Conservation (phyloP, 2,797 vertebrate genomes). For the Squalus acanthias region DNA sequence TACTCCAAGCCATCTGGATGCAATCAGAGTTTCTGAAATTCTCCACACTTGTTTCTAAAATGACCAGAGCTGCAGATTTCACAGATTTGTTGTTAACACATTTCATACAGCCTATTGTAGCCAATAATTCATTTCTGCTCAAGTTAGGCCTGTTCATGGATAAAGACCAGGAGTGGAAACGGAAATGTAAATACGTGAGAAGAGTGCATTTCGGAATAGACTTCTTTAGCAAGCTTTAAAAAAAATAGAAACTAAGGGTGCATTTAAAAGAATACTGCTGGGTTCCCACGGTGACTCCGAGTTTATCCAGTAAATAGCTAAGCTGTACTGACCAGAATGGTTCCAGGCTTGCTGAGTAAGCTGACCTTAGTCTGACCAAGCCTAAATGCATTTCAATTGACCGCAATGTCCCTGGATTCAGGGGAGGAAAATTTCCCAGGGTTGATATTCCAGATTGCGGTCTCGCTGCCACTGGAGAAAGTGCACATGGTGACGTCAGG, state of each 20-base stretch:
- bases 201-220: background rate
- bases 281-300: background rate
- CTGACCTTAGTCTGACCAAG: background rate
- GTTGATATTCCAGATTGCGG: background rate
- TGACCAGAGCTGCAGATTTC: conserved; percentile 32
- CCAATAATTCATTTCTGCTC: background rate
- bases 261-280: background rate
- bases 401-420: background rate
- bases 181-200: background rate
- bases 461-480: background rate
- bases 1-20: conserved; percentile 34
- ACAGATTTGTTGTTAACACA: conserved; percentile 27
- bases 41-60: conserved; percentile 28
- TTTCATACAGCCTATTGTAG: conserved; percentile 28
- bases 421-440: background rate
- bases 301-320: background rate
- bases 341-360: background rate
- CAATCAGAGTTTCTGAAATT: conserved; percentile 7
- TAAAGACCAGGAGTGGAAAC: background rate
- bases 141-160: background rate
- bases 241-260: background rate
- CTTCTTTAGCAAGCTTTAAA: background rate
- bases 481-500: background rate
- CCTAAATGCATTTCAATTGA: background rate
- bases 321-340: background rate